Evolutionary conservation across 2,888 invertebrate genomes (phyloP).

Genomic region (Crematogaster levior): DNA sequence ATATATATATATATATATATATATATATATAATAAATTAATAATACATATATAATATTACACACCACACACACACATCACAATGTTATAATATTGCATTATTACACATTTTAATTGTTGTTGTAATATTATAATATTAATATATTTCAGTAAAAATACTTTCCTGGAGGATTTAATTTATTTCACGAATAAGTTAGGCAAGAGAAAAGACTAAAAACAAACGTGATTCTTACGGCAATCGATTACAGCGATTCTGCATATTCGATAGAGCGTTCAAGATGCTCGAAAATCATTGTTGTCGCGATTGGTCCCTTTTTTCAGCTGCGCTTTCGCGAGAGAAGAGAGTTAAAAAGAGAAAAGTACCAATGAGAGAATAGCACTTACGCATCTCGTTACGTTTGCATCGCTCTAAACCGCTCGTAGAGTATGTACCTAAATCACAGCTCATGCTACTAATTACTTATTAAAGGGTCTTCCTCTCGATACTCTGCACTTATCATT

Average conservation of each 20-base stretch:
- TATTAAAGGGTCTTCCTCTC: constrained; percentile 73
- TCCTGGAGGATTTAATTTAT: not conserved
- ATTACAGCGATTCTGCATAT: not conserved
- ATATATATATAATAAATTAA: too few species aligned
- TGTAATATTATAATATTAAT: too few species aligned
- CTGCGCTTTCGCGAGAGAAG: constrained; percentile 18
- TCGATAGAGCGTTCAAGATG: constrained; percentile 15
- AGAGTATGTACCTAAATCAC: constrained; percentile 85
- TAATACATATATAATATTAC: too few species aligned
- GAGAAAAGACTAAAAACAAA: constrained; percentile 5
- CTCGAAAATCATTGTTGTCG: not conserved
- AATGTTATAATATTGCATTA: too few species aligned
- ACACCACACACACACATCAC: too few species aligned
- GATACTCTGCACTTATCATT: constrained; percentile 69
- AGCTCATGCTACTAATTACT: constrained; percentile 85
- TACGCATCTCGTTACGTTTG: constrained; percentile 39
- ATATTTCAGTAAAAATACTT: not conserved
- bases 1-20: too few species aligned
- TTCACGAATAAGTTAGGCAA: constrained; percentile 2
- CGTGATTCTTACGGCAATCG: constrained; percentile 51
- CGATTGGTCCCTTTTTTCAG: not conserved
- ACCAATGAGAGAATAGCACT: constrained; percentile 37
- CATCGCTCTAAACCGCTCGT: constrained; percentile 76
- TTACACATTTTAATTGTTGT: too few species aligned
- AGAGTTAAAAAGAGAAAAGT: constrained; percentile 17